These are phyloP conservation scores for Megaustenia siamemsis DNA, from an alignment of 2,888 invertebrate genomes.

Conservation along the genomic window DNA sequence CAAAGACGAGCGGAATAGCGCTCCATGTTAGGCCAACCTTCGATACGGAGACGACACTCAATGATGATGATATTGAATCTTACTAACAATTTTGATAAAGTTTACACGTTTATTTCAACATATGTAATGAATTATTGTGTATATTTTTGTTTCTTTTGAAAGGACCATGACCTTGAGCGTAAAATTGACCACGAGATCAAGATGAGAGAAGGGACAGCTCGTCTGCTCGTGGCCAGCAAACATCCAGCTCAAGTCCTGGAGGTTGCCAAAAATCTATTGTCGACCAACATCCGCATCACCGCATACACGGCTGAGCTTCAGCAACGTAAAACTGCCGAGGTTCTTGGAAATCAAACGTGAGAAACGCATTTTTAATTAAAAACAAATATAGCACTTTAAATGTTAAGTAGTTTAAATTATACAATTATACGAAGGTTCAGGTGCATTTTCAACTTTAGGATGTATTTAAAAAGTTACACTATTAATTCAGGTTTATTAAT, in stretches of 20 bases:
- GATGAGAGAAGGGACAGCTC: constrained; percentile 85
- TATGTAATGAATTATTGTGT: not conserved
- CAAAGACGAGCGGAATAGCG: too few relatives aligned
- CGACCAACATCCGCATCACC: constrained; percentile 85
- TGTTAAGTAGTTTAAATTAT: too few relatives aligned
- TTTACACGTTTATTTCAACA: not conserved
- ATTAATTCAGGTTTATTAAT: too few relatives aligned
- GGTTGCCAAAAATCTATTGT: constrained; percentile 84
- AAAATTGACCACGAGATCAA: constrained; percentile 86
- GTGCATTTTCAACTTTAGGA: too few relatives aligned
- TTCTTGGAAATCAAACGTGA: constrained; percentile 71
- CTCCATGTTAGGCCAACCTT: too few relatives aligned
- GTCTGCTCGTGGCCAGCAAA: constrained; percentile 84
- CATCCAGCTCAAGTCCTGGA: constrained; percentile 84
- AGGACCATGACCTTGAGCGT: constrained; percentile 85
- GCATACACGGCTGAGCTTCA: constrained; percentile 85
- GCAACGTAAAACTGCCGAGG: constrained; percentile 78
- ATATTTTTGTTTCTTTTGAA: constrained; percentile 55
- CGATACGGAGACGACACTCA: too few relatives aligned
- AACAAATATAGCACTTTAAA: too few relatives aligned
- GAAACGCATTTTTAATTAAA: constrained; percentile 28
- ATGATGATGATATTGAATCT: too few relatives aligned
- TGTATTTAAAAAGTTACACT: too few relatives aligned
- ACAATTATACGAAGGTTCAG: too few relatives aligned
- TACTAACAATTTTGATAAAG: too few relatives aligned